Evolutionary conservation across 2,113 vertebrate species (phyloP).

Genomic region (Macaca fascicularis): DNA sequence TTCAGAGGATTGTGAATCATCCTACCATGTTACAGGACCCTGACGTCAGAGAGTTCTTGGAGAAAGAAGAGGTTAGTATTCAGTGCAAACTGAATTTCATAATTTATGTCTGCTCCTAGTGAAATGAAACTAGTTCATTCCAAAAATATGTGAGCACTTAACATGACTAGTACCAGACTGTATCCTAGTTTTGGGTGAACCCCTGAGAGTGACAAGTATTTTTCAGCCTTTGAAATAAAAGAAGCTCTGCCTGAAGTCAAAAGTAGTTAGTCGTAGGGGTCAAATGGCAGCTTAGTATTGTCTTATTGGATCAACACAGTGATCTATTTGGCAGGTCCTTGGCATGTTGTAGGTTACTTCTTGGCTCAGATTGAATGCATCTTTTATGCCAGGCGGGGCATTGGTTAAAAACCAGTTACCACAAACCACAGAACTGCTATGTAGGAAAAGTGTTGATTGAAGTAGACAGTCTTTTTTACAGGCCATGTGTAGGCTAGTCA

Average conservation of each 20-base stretch:
- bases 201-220: background rate
- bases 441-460: background rate
- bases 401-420: constrained; percentile 32
- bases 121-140: constrained; percentile 13
- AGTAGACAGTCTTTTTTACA: background rate
- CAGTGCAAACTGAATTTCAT: background rate
- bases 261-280: background rate
- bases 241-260: background rate
- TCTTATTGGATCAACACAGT: background rate
- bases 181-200: background rate
- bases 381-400: constrained; percentile 23
- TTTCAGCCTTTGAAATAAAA: constrained; percentile 47
- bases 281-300: background rate
- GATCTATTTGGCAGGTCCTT: background rate
- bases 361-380: constrained; percentile 17
- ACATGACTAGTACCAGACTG: background rate
- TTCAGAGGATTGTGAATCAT: constrained; percentile 94
- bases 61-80: constrained; percentile 94
- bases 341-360: background rate
- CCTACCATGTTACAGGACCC: constrained; percentile 97
- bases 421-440: background rate
- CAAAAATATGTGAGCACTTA: background rate
- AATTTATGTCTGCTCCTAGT: background rate
- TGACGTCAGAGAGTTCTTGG: constrained; percentile 96
- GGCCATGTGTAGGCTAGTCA: background rate